phyloP scores from a whole-genome alignment of 2,888 invertebrate species.

The Scaeva pyrastri region DNA sequence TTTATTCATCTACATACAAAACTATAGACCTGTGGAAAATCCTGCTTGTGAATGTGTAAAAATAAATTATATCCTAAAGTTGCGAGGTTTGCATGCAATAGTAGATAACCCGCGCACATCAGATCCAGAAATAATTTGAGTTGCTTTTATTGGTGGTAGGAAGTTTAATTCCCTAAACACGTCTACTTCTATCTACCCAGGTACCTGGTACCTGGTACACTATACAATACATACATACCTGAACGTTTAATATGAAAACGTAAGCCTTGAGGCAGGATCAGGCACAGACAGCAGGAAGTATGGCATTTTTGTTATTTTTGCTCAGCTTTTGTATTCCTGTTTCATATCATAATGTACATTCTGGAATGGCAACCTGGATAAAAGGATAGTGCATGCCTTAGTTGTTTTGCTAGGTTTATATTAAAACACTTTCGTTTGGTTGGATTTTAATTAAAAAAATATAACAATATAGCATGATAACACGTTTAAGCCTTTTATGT shows the following conservation, averaged over 20 bases:
- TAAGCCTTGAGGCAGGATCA: constrained; percentile 12
- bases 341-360: no score
- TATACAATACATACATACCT: no score
- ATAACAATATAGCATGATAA: background rate
- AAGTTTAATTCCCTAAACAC: constrained; percentile 18
- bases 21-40: background rate
- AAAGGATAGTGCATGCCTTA: constrained; percentile 9
- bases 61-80: background rate
- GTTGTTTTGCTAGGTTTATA: constrained; percentile 3
- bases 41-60: background rate
- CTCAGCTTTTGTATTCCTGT: constrained; percentile 17
- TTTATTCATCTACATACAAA: background rate
- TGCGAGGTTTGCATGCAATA: no score
- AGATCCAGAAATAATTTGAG: constrained; percentile 4
- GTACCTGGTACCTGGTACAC: no score
- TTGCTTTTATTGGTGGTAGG: constrained; percentile 1
- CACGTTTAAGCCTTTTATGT: constrained; percentile 7
- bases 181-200: background rate
- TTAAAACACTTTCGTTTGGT: background rate
- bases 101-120: no score
- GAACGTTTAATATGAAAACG: constrained; percentile 23
- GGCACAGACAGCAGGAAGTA: background rate
- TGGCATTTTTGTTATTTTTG: constrained; percentile 12
- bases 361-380: background rate
- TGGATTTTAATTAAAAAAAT: constrained; percentile 12